A percentile compares a stretch with the other conserved stretches of the same genome.
These are phyloP conservation scores for Mormyrus hasselquistii DNA, from an alignment of 2,797 vertebrate genomes.

Conservation along the genomic window DNA sequence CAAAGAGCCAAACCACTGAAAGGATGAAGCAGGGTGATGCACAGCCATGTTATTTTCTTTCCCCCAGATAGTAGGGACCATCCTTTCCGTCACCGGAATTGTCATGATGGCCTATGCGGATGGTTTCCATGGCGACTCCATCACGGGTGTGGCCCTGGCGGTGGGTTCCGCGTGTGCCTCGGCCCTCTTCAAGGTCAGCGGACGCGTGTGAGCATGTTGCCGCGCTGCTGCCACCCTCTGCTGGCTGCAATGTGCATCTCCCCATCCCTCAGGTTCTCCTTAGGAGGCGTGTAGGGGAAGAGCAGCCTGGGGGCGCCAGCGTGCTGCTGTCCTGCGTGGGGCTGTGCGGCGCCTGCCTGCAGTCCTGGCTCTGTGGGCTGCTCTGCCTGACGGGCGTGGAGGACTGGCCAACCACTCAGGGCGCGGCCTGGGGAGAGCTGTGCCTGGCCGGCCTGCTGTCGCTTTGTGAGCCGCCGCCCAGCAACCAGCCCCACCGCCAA, in stretches of 20 bases:
- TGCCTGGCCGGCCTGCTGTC: conserved; percentile 39
- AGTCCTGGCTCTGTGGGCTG: conserved; percentile 45
- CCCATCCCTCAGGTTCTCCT: conserved; percentile 40
- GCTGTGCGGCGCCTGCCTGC: conserved; percentile 35
- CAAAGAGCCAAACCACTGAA: not conserved
- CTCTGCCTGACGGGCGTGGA: conserved; percentile 45
- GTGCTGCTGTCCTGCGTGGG: conserved; percentile 43
- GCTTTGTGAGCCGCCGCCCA: conserved; percentile 31
- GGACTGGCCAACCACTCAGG: conserved; percentile 38
- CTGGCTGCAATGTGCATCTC: not conserved
- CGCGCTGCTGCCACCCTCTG: too few species aligned
- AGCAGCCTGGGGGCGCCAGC: conserved; percentile 27
- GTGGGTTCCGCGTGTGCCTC: conserved; percentile 48
- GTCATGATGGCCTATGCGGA: conserved; percentile 50
- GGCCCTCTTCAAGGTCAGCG: conserved; percentile 45
- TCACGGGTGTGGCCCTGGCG: conserved; percentile 44
- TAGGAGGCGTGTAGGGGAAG: conserved; percentile 37
- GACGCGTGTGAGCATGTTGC: not conserved
- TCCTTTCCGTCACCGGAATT: conserved; percentile 48
- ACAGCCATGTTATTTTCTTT: not conserved
- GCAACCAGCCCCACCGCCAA: too few species aligned
- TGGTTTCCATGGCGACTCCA: conserved; percentile 48
- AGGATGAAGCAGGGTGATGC: not conserved
- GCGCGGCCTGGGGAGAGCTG: conserved; percentile 42
- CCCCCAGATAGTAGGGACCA: conserved; percentile 43